phyloP scores from a whole-genome alignment of 2,113 vertebrate genomes.

The Piaya cayana region DNA sequence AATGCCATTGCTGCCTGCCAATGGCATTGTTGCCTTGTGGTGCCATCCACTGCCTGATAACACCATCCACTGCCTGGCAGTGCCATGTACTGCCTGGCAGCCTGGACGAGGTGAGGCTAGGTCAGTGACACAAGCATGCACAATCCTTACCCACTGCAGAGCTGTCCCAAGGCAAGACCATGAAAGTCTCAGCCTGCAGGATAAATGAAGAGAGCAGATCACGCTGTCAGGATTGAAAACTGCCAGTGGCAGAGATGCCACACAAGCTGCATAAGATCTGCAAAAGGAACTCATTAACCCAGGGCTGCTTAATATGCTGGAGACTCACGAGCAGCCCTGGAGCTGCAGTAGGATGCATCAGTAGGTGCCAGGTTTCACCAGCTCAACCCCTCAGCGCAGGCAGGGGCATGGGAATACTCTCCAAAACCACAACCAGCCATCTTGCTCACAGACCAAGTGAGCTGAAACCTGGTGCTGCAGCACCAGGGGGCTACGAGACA shows the following conservation, averaged over 20 bases:
- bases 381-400: not conserved
- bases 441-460: rapidly evolving
- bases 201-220: not conserved
- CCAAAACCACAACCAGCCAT: rapidly evolving
- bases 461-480: rapidly evolving
- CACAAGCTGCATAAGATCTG: not conserved
- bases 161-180: not conserved
- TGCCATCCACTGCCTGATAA: not conserved
- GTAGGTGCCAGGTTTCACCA: not conserved
- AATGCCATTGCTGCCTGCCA: not conserved
- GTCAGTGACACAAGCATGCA: not conserved
- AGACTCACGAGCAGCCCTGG: not conserved
- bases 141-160: not conserved
- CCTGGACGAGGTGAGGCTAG: not conserved
- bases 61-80: too few species aligned
- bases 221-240: not conserved
- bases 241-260: not conserved
- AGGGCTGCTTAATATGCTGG: slow-evolving; percentile 49
- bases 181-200: not conserved
- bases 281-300: slow-evolving; percentile 40
- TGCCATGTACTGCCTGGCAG: not conserved
- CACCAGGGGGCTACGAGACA: rapidly evolving
- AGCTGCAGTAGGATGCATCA: slow-evolving; percentile 39
- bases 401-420: not conserved
- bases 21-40: not conserved